Percentiles rank a stretch among this genome's conserved stretches.
Evolutionary conservation across 2,113 vertebrate genomes (phyloP).

Genomic region (Nematolebias whitei): DNA sequence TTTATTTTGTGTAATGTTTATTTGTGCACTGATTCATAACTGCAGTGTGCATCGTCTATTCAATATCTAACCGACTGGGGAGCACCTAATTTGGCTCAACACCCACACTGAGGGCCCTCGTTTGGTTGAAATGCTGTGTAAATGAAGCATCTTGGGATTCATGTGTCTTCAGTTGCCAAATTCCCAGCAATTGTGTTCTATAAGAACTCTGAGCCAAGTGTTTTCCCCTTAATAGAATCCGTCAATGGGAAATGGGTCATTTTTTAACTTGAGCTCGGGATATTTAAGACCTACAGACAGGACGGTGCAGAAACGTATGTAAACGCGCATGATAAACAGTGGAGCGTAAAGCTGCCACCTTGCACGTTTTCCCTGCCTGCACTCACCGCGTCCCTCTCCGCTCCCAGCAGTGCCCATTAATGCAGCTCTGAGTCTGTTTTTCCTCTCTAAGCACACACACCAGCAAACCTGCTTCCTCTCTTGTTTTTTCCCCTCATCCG

Average conservation of each 20-base stretch:
- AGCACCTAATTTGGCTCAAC: constrained; percentile 40
- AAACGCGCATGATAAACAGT: constrained; percentile 32
- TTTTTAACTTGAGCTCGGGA: not conserved
- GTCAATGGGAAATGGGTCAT: constrained; percentile 13
- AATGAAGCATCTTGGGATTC: constrained; percentile 35
- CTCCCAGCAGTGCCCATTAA: constrained; percentile 58
- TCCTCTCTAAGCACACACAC: constrained; percentile 16
- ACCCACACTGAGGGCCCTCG: constrained; percentile 21
- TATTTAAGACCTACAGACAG: constrained; percentile 22
- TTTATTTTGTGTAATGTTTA: constrained; percentile 35
- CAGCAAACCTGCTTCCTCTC: constrained; percentile 27
- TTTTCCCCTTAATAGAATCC: constrained; percentile 13
- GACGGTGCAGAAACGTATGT: constrained; percentile 25
- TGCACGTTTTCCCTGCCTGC: constrained; percentile 15
- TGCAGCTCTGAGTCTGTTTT: constrained; percentile 40
- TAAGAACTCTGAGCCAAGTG: constrained; percentile 36
- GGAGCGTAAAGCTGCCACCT: constrained; percentile 18
- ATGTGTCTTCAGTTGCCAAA: constrained; percentile 35
- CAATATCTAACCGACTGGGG: constrained; percentile 23
- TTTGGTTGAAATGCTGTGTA: constrained; percentile 41
- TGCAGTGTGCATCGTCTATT: constrained; percentile 27
- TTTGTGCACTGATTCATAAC: constrained; percentile 47
- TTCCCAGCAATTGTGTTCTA: constrained; percentile 27
- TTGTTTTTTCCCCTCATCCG: constrained; percentile 12
- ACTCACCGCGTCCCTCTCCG: constrained; percentile 27